A percentile compares a stretch with the other conserved stretches of the same genome.
Evolutionary conservation across 2,113 vertebrate genomes (phyloP).

Genomic region (Menidia beryllina): DNA sequence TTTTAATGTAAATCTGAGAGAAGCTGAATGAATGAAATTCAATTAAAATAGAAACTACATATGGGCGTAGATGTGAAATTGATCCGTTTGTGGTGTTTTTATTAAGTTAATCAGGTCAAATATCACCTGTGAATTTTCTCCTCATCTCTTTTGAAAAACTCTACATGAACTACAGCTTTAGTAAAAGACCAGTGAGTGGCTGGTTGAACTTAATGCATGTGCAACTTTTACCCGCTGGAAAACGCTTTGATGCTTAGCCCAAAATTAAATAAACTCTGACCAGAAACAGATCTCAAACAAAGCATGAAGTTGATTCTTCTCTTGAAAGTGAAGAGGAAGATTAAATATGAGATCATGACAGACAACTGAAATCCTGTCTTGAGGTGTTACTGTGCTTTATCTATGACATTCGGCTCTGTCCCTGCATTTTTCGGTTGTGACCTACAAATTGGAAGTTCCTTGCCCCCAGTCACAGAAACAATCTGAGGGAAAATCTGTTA

Average conservation of each 20-base stretch:
- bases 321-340: constrained; percentile 32
- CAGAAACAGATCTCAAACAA: constrained; percentile 45
- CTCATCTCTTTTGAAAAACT: not conserved
- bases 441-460: constrained; percentile 67
- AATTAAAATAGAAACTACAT: constrained; percentile 16
- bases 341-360: constrained; percentile 29
- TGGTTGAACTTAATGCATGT: constrained; percentile 27
- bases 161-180: constrained; percentile 11
- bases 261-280: constrained; percentile 50
- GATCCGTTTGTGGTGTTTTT: constrained; percentile 37
- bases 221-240: constrained; percentile 49
- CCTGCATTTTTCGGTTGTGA: constrained; percentile 58
- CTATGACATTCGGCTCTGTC: constrained; percentile 77
- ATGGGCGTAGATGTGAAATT: not conserved
- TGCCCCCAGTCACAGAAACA: constrained; percentile 63
- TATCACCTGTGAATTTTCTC: constrained; percentile 18
- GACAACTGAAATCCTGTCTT: constrained; percentile 48
- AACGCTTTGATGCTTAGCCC: constrained; percentile 26
- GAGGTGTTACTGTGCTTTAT: constrained; percentile 69
- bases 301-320: constrained; percentile 36
- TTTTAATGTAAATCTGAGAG: not conserved
- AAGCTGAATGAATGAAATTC: not conserved
- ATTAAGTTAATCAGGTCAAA: constrained; percentile 39
- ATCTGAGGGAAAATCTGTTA: constrained; percentile 68
- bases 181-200: constrained; percentile 29